Base-by-base conservation (phyloP, 2,888 invertebrate genomes). In the Notodonta ziczac region DNA sequence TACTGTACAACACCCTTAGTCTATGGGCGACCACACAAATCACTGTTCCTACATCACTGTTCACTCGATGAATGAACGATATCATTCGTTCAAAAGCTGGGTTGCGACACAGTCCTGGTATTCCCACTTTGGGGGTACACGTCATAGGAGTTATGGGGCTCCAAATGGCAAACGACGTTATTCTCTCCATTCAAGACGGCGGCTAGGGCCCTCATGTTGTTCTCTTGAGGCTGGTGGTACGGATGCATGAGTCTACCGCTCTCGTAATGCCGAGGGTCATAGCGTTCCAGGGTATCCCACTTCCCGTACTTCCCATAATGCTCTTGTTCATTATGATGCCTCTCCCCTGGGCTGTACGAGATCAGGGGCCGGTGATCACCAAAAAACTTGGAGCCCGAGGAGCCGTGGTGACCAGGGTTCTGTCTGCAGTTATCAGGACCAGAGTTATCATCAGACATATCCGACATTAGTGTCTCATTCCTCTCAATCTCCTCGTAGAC, bases 121-220 rank as follows among this genome's bases (percentile, higher is more conserved):
- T 90, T 91, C 16, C 90, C 87, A 60, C 88, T 85, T 62, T 91
- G 93, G 2, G 91, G 91, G 76, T 93, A 93, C 0, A 87, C 92
- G 72, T 93, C 93, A 70, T 93, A 93, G 0, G 93, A 88, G 65
- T 94, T 95, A 67, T 95, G 96, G 50, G 97, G 97, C 85, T 97
- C 97, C 78, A 97, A 88, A 84, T 97, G 97, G 87, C 97, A 97
- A 62, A 97, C 97, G 63, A 98, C 97, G 65, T 97, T 97, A 80
- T 96, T 96, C 80, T 97, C 96, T 55, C 97, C 97, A 83, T 97
- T 97, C 59, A 97, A 92, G 66, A 97, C 97, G 13, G 97, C 97
- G 40, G 97, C 96, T 69, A 95, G 74, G 9, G 95, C 95, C 67
- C 95, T 87, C 87, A 95, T 94, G 63, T 94, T 94, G 75, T 91